Evolutionary conservation across 2,113 vertebrate genomes (phyloP).

Genomic region (Onychostoma macrolepis): DNA sequence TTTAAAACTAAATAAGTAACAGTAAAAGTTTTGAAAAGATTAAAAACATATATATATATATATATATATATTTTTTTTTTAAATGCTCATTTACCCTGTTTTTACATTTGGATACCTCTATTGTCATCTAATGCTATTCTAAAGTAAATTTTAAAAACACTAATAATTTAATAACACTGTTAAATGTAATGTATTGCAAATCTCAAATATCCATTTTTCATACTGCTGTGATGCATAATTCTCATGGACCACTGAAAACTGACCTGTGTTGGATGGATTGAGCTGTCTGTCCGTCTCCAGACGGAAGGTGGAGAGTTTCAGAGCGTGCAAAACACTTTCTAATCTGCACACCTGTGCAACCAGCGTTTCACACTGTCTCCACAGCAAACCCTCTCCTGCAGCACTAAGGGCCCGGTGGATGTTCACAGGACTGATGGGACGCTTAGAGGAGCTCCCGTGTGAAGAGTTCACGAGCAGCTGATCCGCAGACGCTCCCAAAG

Average conservation of each 20-base stretch:
- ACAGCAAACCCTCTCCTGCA: slow-evolving; percentile 60
- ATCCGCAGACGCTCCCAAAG: slow-evolving; percentile 55
- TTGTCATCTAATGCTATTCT: no score
- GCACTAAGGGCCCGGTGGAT: slow-evolving; percentile 49
- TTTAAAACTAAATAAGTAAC: no score
- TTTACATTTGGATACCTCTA: no score
- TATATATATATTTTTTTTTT: no score
- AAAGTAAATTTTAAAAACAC: no score
- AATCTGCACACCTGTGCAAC: slow-evolving; percentile 67
- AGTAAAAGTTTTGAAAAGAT: no score
- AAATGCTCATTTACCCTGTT: no score
- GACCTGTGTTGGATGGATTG: slow-evolving; percentile 63
- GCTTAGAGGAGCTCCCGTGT: not conserved
- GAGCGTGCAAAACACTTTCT: slow-evolving; percentile 77
- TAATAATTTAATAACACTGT: no score
- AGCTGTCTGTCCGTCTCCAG: slow-evolving; percentile 74
- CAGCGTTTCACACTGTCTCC: slow-evolving; percentile 72
- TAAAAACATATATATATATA: no score
- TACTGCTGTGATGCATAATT: not conserved
- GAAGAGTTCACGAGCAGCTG: not conserved
- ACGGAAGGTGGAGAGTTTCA: slow-evolving; percentile 71
- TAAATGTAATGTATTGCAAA: no score
- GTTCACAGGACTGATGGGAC: slow-evolving; percentile 60
- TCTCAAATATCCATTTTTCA: no score
- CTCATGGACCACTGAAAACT: not conserved